Evolutionary conservation across 2,797 vertebrate species (phyloP), one percentile per base, ranked within the genome.

Genomic region (Lithobates pipiens): DNA sequence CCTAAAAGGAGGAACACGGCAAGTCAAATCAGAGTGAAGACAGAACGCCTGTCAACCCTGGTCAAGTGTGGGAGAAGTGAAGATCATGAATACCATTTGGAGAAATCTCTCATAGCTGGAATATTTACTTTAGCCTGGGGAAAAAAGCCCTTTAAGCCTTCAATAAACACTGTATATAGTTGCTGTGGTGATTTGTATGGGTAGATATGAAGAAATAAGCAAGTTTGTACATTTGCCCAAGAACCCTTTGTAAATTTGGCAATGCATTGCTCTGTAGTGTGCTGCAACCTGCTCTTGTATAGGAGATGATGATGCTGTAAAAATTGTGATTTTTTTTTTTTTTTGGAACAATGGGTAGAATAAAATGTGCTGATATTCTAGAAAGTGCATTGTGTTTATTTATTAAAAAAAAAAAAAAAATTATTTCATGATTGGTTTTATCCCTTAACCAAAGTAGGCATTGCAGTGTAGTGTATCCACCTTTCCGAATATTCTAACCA

Each of bases 331-430:
- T 68, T 67, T 27, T n/a, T n/a, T n/a, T n/a, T n/a, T n/a, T n/a
- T n/a, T n/a, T 23, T 16, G 11, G 44, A 36, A 50, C 10, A 32
- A 69, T 77, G 34, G n/a, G 29, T 70, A 18, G 16, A 79, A 83
- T 83, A 78, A 82, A 86, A 83, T 32, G n/a, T 78, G 80, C 75
- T 75, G 85, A 75, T 86, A 76, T 69, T 83, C 68, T 69, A 68
- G 54, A n/a, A 11, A 65, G 7, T 65, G 61, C 10, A 25, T 65
- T 25, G 61, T 9, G 5, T 65, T 25, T 11, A 4, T 65, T 65
- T 25, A 36, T 36, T 36, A 21, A 18, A 54, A n/a, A n/a, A n/a
- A n/a, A n/a, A n/a, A n/a, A n/a, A n/a, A n/a, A n/a, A n/a, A n/a
- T n/a, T n/a, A n/a, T n/a, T n/a, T n/a, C n/a, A n/a, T n/a, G n/a